Percentiles rank a stretch among this genome's conserved stretches.
Evolutionary conservation across 2,888 invertebrate species (phyloP).

Genomic region (Drosophila putrida): DNA sequence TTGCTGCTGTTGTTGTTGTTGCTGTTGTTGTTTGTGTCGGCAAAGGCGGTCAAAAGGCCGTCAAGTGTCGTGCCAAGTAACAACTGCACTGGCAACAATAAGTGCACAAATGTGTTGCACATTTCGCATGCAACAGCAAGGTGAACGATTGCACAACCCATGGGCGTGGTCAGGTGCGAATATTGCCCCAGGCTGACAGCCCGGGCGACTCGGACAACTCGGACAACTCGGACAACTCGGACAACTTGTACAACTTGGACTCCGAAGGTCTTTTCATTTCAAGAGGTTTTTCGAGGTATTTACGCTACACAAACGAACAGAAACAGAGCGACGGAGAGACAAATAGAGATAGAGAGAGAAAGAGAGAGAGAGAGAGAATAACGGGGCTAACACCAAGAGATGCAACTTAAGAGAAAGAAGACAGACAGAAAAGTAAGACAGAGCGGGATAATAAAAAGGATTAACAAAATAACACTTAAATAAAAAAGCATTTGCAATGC

Average conservation of each 20-base stretch:
- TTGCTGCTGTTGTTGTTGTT: background rate
- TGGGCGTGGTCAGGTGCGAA: conserved; percentile 56
- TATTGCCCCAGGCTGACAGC: conserved; percentile 48
- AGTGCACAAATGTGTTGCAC: conserved; percentile 74
- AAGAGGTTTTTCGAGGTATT: conserved; percentile 30
- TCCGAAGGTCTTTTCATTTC: conserved; percentile 45
- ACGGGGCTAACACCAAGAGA: conserved; percentile 14
- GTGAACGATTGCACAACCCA: conserved; percentile 34
- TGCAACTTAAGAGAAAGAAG: background rate
- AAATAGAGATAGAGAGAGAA: background rate
- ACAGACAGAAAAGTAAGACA: background rate
- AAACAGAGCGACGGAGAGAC: background rate
- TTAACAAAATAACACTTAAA: conserved; percentile 34
- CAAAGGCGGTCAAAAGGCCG: conserved; percentile 75
- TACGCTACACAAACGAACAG: conserved; percentile 2
- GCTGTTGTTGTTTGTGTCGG: conserved; percentile 23
- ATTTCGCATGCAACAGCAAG: conserved; percentile 68
- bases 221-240: conserved; percentile 10
- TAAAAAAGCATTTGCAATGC: conserved; percentile 25
- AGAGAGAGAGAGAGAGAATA: conserved; percentile 7
- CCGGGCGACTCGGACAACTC: conserved; percentile 22
- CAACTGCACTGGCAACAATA: conserved; percentile 31
- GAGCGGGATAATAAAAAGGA: conserved; percentile 2
- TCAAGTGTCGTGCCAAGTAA: conserved; percentile 65
- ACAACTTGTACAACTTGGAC: conserved; percentile 9